These are phyloP conservation scores for Arge pagana DNA, from an alignment of 2,888 invertebrate species.

Conservation along the genomic window DNA sequence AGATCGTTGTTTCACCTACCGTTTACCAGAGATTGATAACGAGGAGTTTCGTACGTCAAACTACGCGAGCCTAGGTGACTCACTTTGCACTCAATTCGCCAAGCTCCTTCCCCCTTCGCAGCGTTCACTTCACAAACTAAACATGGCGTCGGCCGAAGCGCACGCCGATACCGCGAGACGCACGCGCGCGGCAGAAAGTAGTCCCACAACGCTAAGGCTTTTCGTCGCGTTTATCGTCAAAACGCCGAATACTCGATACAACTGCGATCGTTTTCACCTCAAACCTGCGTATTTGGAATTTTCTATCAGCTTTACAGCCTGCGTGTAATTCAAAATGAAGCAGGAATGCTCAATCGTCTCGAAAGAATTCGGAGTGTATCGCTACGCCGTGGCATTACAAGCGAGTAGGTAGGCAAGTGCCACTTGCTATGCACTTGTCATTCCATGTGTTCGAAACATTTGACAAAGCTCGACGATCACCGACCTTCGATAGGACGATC, in stretches of 20 bases:
- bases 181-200: slow-evolving; percentile 6
- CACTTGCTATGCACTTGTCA: slow-evolving; percentile 3
- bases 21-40: slow-evolving; percentile 33
- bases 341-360: not conserved
- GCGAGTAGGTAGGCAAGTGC: not conserved
- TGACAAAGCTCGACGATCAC: slow-evolving; percentile 4
- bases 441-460: slow-evolving; percentile 15
- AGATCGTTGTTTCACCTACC: slow-evolving; percentile 29
- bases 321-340: too few species aligned
- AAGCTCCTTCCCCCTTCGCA: slow-evolving; percentile 36
- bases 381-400: slow-evolving; percentile 15
- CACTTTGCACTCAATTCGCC: slow-evolving; percentile 30
- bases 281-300: too few species aligned
- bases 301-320: too few species aligned
- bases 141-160: slow-evolving; percentile 39
- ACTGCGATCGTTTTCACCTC: too few species aligned
- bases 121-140: slow-evolving; percentile 38
- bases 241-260: too few species aligned
- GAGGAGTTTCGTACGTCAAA: slow-evolving; percentile 32
- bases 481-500: too few species aligned
- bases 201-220: too few species aligned
- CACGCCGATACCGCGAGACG: not conserved
- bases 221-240: too few species aligned
- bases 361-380: slow-evolving; percentile 1
- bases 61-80: slow-evolving; percentile 33